A percentile compares a stretch with the other conserved stretches of the same genome.
These are phyloP conservation scores for Elegia similella DNA, from an alignment of 2,888 invertebrate species.

Conservation along the genomic window DNA sequence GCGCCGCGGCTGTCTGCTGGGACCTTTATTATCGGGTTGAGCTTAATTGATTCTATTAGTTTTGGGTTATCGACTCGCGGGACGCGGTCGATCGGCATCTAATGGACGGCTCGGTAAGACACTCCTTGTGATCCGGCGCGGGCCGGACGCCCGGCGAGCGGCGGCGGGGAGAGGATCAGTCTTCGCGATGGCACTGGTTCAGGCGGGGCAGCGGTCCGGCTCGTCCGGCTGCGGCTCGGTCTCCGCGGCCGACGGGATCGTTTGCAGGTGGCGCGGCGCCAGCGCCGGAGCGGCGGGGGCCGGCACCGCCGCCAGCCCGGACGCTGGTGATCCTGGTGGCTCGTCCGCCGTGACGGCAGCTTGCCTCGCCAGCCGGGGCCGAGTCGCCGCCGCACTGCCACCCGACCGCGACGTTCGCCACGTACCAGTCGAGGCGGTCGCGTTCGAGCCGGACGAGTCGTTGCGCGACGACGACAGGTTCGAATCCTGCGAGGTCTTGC, in stretches of 20 bases:
- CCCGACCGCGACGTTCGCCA: slow-evolving; percentile 94
- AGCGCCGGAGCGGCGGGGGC: slow-evolving; percentile 63
- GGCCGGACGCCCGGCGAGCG: slow-evolving; percentile 24
- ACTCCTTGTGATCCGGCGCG: slow-evolving; percentile 25
- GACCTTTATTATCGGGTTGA: not conserved
- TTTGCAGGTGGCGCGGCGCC: slow-evolving; percentile 57
- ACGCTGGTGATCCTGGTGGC: slow-evolving; percentile 79
- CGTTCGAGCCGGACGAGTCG: slow-evolving; percentile 94
- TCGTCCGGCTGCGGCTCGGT: slow-evolving; percentile 56
- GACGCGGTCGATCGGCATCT: slow-evolving; percentile 19
- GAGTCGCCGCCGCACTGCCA: slow-evolving; percentile 83
- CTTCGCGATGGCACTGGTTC: slow-evolving; percentile 16
- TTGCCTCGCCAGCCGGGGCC: slow-evolving; percentile 90
- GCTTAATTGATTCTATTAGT: not conserved
- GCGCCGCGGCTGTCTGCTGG: not conserved
- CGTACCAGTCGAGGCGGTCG: slow-evolving; percentile 94
- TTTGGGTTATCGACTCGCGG: not conserved
- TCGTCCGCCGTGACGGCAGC: slow-evolving; percentile 91
- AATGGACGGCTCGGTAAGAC: slow-evolving; percentile 51
- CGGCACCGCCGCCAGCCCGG: slow-evolving; percentile 80
- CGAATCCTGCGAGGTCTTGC: slow-evolving; percentile 95
- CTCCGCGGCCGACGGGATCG: slow-evolving; percentile 70
- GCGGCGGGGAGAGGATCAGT: slow-evolving; percentile 22
- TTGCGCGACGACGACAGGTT: slow-evolving; percentile 94
- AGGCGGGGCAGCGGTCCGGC: slow-evolving; percentile 40